Percentiles rank a stretch among this genome's conserved stretches.
phyloP scores from a whole-genome alignment of 2,888 invertebrate species.

The Cephus runcator region DNA sequence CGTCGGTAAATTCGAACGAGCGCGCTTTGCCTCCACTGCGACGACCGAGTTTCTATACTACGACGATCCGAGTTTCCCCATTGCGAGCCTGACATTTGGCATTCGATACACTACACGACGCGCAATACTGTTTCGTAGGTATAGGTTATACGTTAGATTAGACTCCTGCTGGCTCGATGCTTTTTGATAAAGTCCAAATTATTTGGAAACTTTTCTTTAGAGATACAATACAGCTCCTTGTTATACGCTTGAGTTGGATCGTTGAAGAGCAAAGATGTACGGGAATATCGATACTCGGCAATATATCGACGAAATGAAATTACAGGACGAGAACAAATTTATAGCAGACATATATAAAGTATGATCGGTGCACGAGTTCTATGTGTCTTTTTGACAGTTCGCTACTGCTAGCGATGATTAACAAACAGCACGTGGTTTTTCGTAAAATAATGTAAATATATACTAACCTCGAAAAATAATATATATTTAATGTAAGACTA shows the following conservation, averaged over 20 bases:
- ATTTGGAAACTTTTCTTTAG: not conserved
- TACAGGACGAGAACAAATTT: not conserved
- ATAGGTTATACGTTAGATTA: not conserved
- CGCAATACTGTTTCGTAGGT: not conserved
- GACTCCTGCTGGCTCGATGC: not conserved
- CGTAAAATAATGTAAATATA: no score
- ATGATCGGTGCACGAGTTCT: no score
- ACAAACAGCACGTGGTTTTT: no score
- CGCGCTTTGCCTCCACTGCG: not conserved
- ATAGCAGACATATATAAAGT: not conserved
- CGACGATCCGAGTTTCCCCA: no score
- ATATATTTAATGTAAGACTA: no score
- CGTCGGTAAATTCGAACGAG: not conserved
- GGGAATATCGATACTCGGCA: not conserved
- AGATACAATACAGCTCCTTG: not conserved
- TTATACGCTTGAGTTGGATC: not conserved
- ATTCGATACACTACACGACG: not conserved
- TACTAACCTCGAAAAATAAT: no score
- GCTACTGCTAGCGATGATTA: no score
- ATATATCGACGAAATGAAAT: not conserved
- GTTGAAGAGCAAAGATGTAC: not conserved
- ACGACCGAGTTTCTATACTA: not conserved
- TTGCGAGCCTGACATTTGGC: not conserved
- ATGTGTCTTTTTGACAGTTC: no score
- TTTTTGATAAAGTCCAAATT: slow-evolving; percentile 2